Conservation (phyloP, 2,888 invertebrate species). For the Idaea biselata region DNA sequence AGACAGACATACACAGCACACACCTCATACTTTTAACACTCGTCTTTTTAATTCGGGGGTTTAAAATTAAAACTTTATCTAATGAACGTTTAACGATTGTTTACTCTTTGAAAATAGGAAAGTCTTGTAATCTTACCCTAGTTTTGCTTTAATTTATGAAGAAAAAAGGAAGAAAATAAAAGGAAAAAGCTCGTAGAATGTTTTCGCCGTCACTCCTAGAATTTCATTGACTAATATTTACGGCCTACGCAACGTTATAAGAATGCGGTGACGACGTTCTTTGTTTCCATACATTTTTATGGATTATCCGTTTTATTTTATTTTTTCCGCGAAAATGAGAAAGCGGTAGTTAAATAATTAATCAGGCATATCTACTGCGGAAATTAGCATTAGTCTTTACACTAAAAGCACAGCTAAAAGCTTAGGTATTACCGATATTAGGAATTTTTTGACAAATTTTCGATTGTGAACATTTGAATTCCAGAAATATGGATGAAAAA, state of each 20-base stretch:
- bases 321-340: no score
- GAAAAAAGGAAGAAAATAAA: slow-evolving; percentile 15
- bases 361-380: no score
- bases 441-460: not conserved
- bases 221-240: slow-evolving; percentile 21
- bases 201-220: slow-evolving; percentile 12
- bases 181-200: slow-evolving; percentile 3
- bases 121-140: not conserved
- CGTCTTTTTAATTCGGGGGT: no score
- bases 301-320: not conserved
- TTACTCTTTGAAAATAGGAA: not conserved
- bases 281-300: slow-evolving; percentile 3
- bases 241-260: slow-evolving; percentile 17
- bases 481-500: not conserved
- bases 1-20: no score
- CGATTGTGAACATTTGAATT: not conserved
- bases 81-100: not conserved
- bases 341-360: no score
- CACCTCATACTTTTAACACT: not conserved
- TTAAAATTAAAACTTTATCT: not conserved
- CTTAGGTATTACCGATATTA: not conserved
- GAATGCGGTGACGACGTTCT: slow-evolving; percentile 11
- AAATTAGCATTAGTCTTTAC: no score
- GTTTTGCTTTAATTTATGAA: slow-evolving; percentile 8
- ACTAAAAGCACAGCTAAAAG: not conserved